Evolutionary conservation across 2,797 vertebrate species (phyloP).

Genomic region (Phoebastria nigripes): DNA sequence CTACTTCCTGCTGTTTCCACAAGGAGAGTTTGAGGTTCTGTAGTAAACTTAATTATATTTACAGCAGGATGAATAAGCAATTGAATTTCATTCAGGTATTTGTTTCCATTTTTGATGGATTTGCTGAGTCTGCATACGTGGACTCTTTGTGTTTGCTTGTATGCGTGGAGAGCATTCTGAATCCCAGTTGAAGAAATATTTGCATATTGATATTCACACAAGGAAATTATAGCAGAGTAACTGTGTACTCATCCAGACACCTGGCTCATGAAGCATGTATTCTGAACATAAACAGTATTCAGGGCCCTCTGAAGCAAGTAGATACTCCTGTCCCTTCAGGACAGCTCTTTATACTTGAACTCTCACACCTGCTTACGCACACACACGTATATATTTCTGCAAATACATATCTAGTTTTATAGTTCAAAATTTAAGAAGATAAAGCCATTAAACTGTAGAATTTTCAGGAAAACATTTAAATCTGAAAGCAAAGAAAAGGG

Average conservation of each 20-base stretch:
- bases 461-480: neutral
- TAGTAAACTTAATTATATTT: constrained; percentile 18
- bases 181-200: neutral
- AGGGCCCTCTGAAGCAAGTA: neutral
- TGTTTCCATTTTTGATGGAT: neutral
- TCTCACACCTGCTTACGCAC: neutral
- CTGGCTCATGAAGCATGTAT: neutral
- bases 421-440: neutral
- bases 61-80: neutral
- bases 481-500: neutral
- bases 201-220: neutral
- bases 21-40: neutral
- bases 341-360: neutral
- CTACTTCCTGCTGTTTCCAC: neutral
- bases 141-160: neutral
- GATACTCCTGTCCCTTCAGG: neutral
- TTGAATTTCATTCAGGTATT: constrained; percentile 1
- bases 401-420: neutral
- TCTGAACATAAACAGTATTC: neutral
- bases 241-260: neutral
- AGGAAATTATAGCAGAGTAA: neutral
- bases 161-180: neutral
- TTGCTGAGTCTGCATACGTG: neutral
- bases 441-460: neutral
- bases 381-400: neutral